Base-by-base conservation (phyloP, 2,113 vertebrate genomes). In the Mesembrinibis cayennensis region DNA sequence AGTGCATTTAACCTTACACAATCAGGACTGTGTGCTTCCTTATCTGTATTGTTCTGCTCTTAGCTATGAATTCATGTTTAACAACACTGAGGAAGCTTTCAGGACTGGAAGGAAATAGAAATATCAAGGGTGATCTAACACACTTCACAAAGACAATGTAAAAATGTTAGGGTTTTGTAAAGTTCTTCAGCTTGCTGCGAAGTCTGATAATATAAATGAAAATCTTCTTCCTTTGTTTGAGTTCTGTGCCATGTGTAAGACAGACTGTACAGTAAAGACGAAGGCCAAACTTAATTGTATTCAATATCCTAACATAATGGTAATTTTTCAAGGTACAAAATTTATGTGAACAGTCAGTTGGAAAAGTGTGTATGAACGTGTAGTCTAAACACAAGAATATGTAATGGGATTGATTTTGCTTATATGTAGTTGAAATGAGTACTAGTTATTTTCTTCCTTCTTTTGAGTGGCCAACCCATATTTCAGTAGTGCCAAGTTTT, bases 171-270 rank as follows among this genome's bases (percentile, higher is more conserved):
- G 1, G 7, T 18, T 92, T 83, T 88, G 4, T 29, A 73, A 80
- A 90, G 22, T 34, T 70, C 4, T 53, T 76, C 21, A 77, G 22
- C 30, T 20, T 63, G 3, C 36, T 71, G 55, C 7, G 16, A 80
- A 70, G 11, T 40, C 49, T 86, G 20, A 44, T 25, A 73, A 76
- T n/a, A 45, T 16, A 85, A 53, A 70, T 26, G 9, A 89, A 93
- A 83, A 87, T 52, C 7, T 11, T 71, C 94, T 94, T 50, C 29
- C 26, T 92, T 40, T 77, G 3, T 63, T 72, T 72, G 27, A 86
- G 11, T 53, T 76, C 7, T 0, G 0, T 79, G 38, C 2, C 34
- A 20, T 0, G 3, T 36, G 7, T 44, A 91, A 47, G 30, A 76
- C 20, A 78, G 4, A 20, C 27, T 63, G 13, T n/a, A 29, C n/a